Evolutionary conservation across 2,797 vertebrate species (phyloP).

Genomic region (Oreortyx pictus): DNA sequence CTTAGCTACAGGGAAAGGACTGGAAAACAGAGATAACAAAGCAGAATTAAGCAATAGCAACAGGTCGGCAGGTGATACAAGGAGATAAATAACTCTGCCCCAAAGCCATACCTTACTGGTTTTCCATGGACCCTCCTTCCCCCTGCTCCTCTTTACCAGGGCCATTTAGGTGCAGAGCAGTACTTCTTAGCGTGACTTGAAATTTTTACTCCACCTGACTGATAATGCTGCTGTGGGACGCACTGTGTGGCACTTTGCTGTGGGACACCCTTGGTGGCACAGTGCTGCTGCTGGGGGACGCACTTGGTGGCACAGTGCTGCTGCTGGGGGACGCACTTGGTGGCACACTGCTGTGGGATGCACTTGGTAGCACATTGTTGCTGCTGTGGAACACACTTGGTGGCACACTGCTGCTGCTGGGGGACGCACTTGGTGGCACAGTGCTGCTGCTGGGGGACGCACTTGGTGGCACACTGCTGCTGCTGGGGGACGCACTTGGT

Average conservation of each 20-base stretch:
- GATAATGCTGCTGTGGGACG: background rate
- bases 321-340: too few relatives aligned
- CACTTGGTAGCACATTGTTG: too few relatives aligned
- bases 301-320: too few relatives aligned
- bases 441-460: background rate
- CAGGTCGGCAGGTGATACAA: accelerated
- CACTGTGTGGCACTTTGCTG: background rate
- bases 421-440: background rate
- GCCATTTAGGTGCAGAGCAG: constrained; percentile 24
- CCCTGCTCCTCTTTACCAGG: background rate
- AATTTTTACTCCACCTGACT: background rate
- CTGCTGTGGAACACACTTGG: background rate
- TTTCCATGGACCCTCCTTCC: background rate
- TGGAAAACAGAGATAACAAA: background rate
- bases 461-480: too few relatives aligned
- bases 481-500: too few relatives aligned
- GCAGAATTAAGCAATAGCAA: background rate
- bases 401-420: background rate
- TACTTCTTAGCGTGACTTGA: constrained; percentile 31
- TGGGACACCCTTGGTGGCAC: too few relatives aligned
- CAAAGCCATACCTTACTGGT: accelerated
- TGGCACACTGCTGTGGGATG: too few relatives aligned
- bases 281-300: too few relatives aligned
- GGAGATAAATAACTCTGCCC: background rate
- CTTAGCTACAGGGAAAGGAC: background rate